These are phyloP conservation scores for Phylloscopus trochiloides DNA, from an alignment of 2,113 vertebrate species.

Conservation along the genomic window DNA sequence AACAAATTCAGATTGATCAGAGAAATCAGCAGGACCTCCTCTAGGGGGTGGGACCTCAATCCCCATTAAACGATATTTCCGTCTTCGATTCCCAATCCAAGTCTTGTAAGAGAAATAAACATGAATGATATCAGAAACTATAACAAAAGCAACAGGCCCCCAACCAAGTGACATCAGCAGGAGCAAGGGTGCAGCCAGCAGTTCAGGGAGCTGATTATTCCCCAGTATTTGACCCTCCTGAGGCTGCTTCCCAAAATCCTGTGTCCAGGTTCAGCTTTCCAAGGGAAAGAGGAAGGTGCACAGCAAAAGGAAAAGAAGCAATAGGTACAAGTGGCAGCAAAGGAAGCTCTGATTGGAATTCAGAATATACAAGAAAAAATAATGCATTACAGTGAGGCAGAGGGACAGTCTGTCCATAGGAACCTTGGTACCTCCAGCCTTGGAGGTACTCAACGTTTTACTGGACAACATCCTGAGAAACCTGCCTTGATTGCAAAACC, in stretches of 20 bases:
- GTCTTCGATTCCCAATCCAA: slow-evolving; percentile 97
- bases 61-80: slow-evolving; percentile 97
- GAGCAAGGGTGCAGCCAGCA: background rate
- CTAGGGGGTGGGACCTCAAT: slow-evolving; percentile 95
- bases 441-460: background rate
- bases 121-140: slow-evolving; percentile 46
- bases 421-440: background rate
- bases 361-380: background rate
- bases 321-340: background rate
- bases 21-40: slow-evolving; percentile 92
- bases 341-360: background rate
- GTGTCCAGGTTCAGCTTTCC: background rate
- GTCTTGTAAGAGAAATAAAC: slow-evolving; percentile 84
- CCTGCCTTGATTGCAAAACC: background rate
- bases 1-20: slow-evolving; percentile 80
- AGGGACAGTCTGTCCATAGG: background rate
- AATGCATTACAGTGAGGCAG: background rate
- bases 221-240: background rate
- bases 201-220: background rate
- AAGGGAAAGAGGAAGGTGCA: background rate
- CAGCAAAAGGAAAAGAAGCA: background rate
- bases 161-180: slow-evolving; percentile 17
- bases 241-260: background rate
- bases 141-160: slow-evolving; percentile 44
- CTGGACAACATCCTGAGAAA: background rate